Evolutionary conservation across 2,888 invertebrate species (phyloP), one percentile per base, ranked within the genome.

Genomic region (Trachelus tabidus): DNA sequence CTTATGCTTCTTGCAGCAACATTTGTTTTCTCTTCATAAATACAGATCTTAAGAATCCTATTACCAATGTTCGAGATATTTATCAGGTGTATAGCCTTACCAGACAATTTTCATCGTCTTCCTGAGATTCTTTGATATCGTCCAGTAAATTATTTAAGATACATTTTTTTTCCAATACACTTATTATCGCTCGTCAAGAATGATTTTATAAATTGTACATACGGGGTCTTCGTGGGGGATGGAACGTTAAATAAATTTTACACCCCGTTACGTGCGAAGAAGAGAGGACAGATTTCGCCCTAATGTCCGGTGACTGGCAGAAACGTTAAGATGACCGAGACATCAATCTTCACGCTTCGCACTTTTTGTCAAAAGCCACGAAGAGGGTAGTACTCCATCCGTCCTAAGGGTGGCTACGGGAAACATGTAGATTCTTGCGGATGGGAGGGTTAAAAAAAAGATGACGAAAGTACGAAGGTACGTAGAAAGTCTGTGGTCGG

Each of bases 271-370:
- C 84, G 77, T 80, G 80, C 83, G 75, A 78, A 75, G 74, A 76
- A 73, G 68, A 33, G 78, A 75, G 81, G 80, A 79, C 78, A 79
- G 76, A 73, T 35, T 79, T 87, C 85, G 87, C 89, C 86, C 86
- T 85, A 87, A 89, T 88, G 89, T 87, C 87, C 87, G 83, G 88
- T 89, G 89, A 89, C 87, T 88, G 83, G 88, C 85, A 89, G 86
- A 87, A 88, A 88, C 85, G 87, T 83, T 82, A 85, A 85, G 85
- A 88, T 87, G 89, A 88, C 89, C 88, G 83, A 83, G 81, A 82
- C 88, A 89, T 89, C 88, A 87, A 89, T 89, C 89, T 88, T 88
- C 87, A 82, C 87, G 88, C 85, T 86, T 87, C 84, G 84, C 84
- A 82, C 86, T 85, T 87, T 87, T 87, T 86, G 82, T 85, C 84